Base-by-base conservation (phyloP, 2,113 vertebrate species). In the Brachionichthys hirsutus region DNA sequence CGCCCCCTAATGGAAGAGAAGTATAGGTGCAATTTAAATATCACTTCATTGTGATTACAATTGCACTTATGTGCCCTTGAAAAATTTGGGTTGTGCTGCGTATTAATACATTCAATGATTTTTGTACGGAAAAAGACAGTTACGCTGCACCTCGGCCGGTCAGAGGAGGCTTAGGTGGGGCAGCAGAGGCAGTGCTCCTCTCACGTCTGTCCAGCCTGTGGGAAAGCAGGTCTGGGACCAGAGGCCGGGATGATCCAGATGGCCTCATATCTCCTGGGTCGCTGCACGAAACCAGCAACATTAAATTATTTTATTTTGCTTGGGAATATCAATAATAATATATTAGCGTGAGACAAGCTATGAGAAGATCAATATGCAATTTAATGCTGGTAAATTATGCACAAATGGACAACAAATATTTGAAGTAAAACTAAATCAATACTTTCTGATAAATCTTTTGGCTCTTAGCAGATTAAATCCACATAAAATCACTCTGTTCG, bases 251-350 rank as follows among this genome's bases (percentile, higher is more conserved):
- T 30, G 67, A 59, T 16, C 9, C 47, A 24, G 40, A 34, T 20
- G 63, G 51, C 54, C 77, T 85, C 38, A 66, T 45, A 6, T 86
- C 78, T 0, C 85, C 86, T n/a, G 81, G 54, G 18, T 88, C 88
- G 78, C 92, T 93, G 65, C 38, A 50, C 51, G 47, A 57, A n/a
- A 69, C 46, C 11, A 82, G 5, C 18, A 14, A 49, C n/a, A 8
- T n/a, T n/a, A 43, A 14, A 1, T 43, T 43, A 7, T 43, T 15
- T 43, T 14, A n/a, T 43, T 43, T 43, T 43, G n/a, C 14, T 9
- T 18, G 24, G 24, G 4, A 30, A 30, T 30, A 30, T 30, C 24
- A 30, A 30, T 30, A 30, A 30, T 30, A 30, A 30, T 30, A 30
- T 30, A 30, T 56, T 55, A 40, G 19, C 19, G 36, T 59, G 10